Conservation (phyloP, 1,140 invertebrate species). For the Drosophila arawakana region DNA sequence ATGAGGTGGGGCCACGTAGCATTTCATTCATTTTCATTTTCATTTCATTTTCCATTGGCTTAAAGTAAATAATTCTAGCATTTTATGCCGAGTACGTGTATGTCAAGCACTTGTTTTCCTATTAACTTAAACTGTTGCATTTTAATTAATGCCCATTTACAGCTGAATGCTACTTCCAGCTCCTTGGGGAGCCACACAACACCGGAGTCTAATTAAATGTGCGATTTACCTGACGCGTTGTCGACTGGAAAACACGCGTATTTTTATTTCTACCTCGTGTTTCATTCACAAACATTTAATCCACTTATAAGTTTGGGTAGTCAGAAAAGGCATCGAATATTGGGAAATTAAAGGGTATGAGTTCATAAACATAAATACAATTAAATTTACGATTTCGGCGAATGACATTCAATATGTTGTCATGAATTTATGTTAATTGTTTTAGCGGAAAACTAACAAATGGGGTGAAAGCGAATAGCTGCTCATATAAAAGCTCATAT, state of each 20-base stretch:
- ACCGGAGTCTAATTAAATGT: conserved; percentile 31
- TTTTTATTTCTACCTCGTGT: background rate
- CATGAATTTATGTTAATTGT: conserved; percentile 64
- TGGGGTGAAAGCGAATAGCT: background rate
- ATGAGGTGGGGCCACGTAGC: conserved; percentile 53
- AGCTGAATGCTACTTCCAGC: conserved; percentile 11
- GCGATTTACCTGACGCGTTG: conserved; percentile 51
- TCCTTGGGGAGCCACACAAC: conserved; percentile 31
- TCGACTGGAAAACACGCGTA: background rate
- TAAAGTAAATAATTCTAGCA: conserved; percentile 69
- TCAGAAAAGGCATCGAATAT: background rate
- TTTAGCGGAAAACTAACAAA: conserved; percentile 33
- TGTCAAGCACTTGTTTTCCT: conserved; percentile 33
- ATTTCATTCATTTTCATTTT: conserved; percentile 11
- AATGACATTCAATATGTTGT: conserved; percentile 37
- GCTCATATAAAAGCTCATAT: conserved; percentile 21
- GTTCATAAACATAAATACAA: conserved; percentile 18
- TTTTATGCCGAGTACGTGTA: conserved; percentile 52
- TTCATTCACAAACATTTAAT: conserved; percentile 7
- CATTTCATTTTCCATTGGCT: conserved; percentile 15
- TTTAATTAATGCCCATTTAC: conserved; percentile 64
- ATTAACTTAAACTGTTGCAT: conserved; percentile 74
- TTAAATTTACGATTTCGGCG: conserved; percentile 57
- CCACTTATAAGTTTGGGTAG: background rate
- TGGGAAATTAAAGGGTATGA: background rate